Base-by-base conservation (phyloP, 2,113 vertebrate species). In the Myotis brandtii region DNA sequence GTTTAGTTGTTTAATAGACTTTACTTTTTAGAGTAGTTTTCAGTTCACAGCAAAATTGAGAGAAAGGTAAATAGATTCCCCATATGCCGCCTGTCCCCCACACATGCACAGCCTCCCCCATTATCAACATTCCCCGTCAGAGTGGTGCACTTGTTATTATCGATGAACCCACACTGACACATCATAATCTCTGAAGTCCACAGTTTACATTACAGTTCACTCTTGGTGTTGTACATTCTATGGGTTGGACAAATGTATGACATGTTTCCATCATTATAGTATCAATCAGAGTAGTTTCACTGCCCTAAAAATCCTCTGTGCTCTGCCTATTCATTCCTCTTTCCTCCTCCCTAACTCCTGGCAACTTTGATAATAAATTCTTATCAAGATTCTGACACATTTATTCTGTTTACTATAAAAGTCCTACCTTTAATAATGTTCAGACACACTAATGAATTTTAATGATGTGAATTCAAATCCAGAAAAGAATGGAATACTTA, bases 381-480 rank as follows among this genome's bases (percentile, higher is more conserved):
- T 34, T 43, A 75, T 32, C 67, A 89, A 64, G 89, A 89, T 70
- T 89, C 66, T 79, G 50, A 70, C 11, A 34, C 32, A 40, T 59
- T 67, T 21, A 79, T 69, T 86, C 18, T 73, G 3, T 90, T 91
- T 72, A 72, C 54, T 73, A 4, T 87, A 62, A n/a, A 69, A 72
- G 20, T 17, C 25, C 30, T 67, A 12, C 70, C 20, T 48, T 94
- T 89, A 82, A 30, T 75, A 80, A 69, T 72, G 34, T 66, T 95
- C n/a, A 73, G 8, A 67, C 25, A 32, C 40, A 40, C 46, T 56
- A 79, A 64, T 17, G 27, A 75, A 8, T 89, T 94, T 93, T 93
- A 84, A 59, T 64, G 32, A 77, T 52, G 76, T 84, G 30, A 81
- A 84, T 93, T 90, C 30, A 96, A 83, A 90, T 89, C 17, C 59